Conservation (phyloP, 2,797 vertebrate species). For the Amazona finschi region DNA sequence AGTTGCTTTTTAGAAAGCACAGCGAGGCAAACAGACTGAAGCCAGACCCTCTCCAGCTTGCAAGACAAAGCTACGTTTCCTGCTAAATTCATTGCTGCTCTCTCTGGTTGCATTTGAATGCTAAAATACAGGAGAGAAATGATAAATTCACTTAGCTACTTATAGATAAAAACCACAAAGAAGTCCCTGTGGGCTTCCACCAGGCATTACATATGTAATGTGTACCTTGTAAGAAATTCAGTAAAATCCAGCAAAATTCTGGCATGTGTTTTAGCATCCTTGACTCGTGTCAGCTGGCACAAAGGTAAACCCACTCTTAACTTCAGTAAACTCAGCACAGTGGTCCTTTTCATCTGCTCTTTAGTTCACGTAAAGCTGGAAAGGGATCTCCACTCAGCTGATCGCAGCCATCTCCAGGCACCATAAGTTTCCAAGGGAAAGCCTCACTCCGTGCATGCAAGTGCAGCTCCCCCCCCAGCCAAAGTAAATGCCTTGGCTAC, state of each 20-base stretch:
- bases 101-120: not conserved
- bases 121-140: not conserved
- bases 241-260: not conserved
- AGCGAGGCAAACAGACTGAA: not conserved
- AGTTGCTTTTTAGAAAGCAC: not conserved
- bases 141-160: not conserved
- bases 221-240: not conserved
- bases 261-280: not conserved
- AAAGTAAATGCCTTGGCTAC: not conserved
- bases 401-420: not conserved
- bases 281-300: not conserved
- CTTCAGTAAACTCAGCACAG: not conserved
- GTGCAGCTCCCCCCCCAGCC: not conserved
- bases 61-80: not conserved
- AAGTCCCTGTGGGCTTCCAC: not conserved
- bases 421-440: not conserved
- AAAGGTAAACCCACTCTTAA: not conserved
- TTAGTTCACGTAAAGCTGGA: not conserved
- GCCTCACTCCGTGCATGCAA: not conserved
- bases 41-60: not conserved
- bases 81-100: not conserved
- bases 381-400: not conserved
- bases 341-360: not conserved
- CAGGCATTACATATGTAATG: accelerated
- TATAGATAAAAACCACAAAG: not conserved